Percentiles rank a stretch among this genome's conserved stretches.
These are phyloP conservation scores for Arrhamphus sclerolepis DNA, from an alignment of 2,797 vertebrate species.

Conservation along the genomic window DNA sequence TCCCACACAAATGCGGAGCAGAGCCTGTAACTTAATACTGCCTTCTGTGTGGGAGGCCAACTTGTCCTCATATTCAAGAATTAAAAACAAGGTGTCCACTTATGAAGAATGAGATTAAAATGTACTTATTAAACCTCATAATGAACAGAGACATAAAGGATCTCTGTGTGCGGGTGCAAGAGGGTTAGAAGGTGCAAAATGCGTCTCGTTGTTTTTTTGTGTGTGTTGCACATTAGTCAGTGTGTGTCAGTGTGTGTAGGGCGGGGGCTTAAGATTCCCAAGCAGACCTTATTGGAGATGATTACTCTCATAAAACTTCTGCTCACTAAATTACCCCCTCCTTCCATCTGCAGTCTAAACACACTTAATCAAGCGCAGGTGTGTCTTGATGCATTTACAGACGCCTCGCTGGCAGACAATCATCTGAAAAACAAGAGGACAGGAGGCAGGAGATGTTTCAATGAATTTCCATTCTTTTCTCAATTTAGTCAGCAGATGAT, in stretches of 20 bases:
- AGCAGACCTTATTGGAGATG: constrained; percentile 80
- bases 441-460: constrained; percentile 22
- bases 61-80: constrained; percentile 66
- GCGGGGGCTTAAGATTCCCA: constrained; percentile 71
- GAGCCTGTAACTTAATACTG: constrained; percentile 70
- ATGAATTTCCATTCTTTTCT: constrained; percentile 37
- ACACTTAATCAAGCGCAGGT: constrained; percentile 80
- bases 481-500: constrained; percentile 19
- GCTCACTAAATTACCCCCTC: constrained; percentile 75
- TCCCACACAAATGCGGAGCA: constrained; percentile 63
- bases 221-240: constrained; percentile 51
- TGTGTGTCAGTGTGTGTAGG: constrained; percentile 40
- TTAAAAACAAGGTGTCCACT: constrained; percentile 77
- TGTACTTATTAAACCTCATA: constrained; percentile 69
- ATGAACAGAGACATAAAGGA: constrained; percentile 57
- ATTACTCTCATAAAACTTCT: constrained; percentile 82
- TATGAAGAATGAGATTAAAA: constrained; percentile 77
- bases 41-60: constrained; percentile 70
- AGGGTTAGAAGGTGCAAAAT: constrained; percentile 47
- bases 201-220: constrained; percentile 38
- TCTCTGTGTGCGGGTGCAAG: constrained; percentile 24
- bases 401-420: constrained; percentile 55
- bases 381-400: constrained; percentile 67
- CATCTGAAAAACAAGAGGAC: constrained; percentile 23
- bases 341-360: constrained; percentile 75